Conservation (phyloP, 2,888 invertebrate species). For the Coelinius sp. region DNA sequence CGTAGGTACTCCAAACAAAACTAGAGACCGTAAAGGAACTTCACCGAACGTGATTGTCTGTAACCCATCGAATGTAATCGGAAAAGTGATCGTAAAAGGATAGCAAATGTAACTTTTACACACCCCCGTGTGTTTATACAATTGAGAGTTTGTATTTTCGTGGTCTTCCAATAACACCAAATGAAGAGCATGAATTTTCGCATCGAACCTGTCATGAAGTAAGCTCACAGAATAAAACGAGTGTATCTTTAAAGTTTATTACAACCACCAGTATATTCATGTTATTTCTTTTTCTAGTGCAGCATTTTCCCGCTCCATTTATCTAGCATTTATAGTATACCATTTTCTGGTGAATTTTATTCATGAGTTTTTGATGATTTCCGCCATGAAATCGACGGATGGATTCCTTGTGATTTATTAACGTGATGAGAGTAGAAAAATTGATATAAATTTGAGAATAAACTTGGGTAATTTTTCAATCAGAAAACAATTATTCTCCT, state of each 20-base stretch:
- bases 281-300: background rate
- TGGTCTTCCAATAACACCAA: conserved; percentile 1
- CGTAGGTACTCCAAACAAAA: background rate
- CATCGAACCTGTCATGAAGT: background rate
- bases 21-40: background rate
- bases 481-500: no score
- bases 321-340: background rate
- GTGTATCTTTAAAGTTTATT: conserved; percentile 45
- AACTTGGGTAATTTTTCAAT: no score
- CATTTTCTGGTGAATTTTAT: background rate
- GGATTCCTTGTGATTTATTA: background rate
- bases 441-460: background rate
- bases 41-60: background rate
- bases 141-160: conserved; percentile 15
- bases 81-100: conserved; percentile 21
- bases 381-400: background rate
- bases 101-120: conserved; percentile 6
- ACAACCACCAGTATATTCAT: background rate
- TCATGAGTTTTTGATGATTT: background rate
- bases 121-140: background rate
- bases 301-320: background rate
- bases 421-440: background rate
- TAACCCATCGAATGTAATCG: conserved; percentile 8
- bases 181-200: conserved; percentile 1
- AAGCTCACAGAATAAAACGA: conserved; percentile 36